Evolutionary conservation across 2,113 vertebrate genomes (phyloP), one percentile per base, ranked within the genome.

Genomic region (Varanus komodoensis): DNA sequence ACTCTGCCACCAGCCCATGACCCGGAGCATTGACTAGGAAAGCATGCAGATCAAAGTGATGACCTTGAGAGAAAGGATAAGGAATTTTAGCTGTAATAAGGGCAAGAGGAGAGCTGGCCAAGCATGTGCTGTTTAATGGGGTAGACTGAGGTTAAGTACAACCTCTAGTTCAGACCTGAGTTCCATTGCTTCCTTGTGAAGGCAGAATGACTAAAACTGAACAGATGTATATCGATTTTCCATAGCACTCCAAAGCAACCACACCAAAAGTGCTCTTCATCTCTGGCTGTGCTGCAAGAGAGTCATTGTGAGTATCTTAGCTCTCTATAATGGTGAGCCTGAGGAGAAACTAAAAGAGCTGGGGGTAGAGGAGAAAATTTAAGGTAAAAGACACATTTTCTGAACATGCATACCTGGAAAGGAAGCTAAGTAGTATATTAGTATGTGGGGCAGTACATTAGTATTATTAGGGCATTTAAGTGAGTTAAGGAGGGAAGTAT

Each of bases 321-420:
- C 50, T 57, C 79, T 81, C 25, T 52, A 14, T 80, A 80, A 80
- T 80, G 48, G 44, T 50, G 27, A 64, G 81, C 57, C 81, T 25
- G 54, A 82, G 57, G n/a, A 67, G 81, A 82, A 82, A 82, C 54
- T 64, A 9, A 82, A 82, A 64, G n/a, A 80, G 81, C 57, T 64
- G n/a, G 81, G 19, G 21, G 81, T n/a, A 64, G n/a, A 6, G 57
- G n/a, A 25, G n/a, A 61, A 27, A 38, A 38, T 64, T 19, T 64
- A 61, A 38, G n/a, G 38, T 12, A 34, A 82, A 34, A 67, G 17
- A 25, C 17, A 61, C 38, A 82, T 82, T 19, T 57, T 82, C 67
- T 73, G 84, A 73, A 52, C 29, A 29, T n/a, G 8, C 17, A 50
- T 34, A 84, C 27, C 82, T 86, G 38, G 52, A 86, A 86, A 75